Percentiles rank a stretch among this genome's conserved stretches.
Evolutionary conservation across 1,140 invertebrate species (phyloP).

Genomic region (Lucilia sericata): DNA sequence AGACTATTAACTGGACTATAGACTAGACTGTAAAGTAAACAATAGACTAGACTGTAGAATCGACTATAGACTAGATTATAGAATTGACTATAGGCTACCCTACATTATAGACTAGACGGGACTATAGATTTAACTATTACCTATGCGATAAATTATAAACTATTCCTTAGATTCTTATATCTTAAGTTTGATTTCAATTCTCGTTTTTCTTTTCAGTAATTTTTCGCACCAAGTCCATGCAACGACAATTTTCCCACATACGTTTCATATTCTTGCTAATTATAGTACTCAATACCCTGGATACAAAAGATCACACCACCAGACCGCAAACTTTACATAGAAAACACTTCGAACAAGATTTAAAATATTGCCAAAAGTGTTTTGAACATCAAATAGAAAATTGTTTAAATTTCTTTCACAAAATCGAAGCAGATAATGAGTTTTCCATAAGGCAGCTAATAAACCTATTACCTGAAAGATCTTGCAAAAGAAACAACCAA

Average conservation of each 20-base stretch:
- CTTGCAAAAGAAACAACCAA: neutral
- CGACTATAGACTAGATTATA: too few relatives aligned
- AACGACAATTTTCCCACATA: constrained; percentile 7
- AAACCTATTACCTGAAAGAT: neutral
- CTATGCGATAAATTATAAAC: too few relatives aligned
- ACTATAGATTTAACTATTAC: too few relatives aligned
- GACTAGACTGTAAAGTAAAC: too few relatives aligned
- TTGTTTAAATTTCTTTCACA: constrained; percentile 46
- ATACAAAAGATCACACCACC: neutral
- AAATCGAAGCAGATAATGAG: neutral
- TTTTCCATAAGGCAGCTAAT: neutral
- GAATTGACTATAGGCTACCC: too few relatives aligned
- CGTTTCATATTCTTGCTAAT: constrained; percentile 12
- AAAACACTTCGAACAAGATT: constrained; percentile 50
- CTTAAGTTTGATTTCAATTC: too few relatives aligned
- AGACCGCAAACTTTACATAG: constrained; percentile 8
- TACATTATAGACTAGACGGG: too few relatives aligned
- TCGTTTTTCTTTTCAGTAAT: constrained; percentile 21
- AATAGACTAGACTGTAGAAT: too few relatives aligned
- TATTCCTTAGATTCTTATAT: too few relatives aligned
- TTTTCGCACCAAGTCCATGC: neutral
- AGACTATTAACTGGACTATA: too few relatives aligned
- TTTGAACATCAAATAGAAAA: constrained; percentile 46
- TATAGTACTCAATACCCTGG: constrained; percentile 11
- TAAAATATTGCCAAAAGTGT: constrained; percentile 48